Evolutionary conservation across 2,888 invertebrate species (phyloP).

Genomic region (Epirrhoe alternata): DNA sequence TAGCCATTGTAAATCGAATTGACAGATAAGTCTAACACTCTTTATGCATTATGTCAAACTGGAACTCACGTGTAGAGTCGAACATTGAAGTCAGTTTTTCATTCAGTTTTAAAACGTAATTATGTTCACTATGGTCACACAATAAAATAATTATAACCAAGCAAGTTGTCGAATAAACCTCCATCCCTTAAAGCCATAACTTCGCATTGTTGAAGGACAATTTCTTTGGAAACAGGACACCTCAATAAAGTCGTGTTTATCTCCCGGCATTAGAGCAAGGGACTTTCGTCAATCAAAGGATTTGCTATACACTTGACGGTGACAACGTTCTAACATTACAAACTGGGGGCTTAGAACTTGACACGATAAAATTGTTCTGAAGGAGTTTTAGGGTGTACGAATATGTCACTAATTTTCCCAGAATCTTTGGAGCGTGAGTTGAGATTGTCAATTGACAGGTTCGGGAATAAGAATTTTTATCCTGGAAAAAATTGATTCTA

Average conservation of each 20-base stretch:
- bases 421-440: not conserved
- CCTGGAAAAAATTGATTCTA: too few species aligned
- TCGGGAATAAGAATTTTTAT: not conserved
- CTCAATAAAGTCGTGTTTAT: conserved; percentile 63
- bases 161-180: conserved; percentile 22
- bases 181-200: conserved; percentile 41
- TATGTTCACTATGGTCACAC: not conserved
- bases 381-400: conserved; percentile 42
- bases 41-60: too few species aligned
- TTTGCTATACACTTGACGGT: conserved; percentile 71
- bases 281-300: conserved; percentile 80
- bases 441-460: not conserved
- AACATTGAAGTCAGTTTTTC: too few species aligned
- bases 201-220: conserved; percentile 56
- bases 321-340: conserved; percentile 79
- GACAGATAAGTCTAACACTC: too few species aligned
- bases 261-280: conserved; percentile 57
- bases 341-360: conserved; percentile 72
- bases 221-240: conserved; percentile 65
- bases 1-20: too few species aligned
- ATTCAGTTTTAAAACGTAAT: too few species aligned
- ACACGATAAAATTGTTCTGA: conserved; percentile 63
- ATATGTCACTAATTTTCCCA: conserved; percentile 1
- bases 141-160: not conserved
- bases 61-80: too few species aligned